A percentile compares a stretch with the other conserved stretches of the same genome.
Evolutionary conservation across 2,888 invertebrate species (phyloP).

Genomic region (Dolichopus griseipennis): DNA sequence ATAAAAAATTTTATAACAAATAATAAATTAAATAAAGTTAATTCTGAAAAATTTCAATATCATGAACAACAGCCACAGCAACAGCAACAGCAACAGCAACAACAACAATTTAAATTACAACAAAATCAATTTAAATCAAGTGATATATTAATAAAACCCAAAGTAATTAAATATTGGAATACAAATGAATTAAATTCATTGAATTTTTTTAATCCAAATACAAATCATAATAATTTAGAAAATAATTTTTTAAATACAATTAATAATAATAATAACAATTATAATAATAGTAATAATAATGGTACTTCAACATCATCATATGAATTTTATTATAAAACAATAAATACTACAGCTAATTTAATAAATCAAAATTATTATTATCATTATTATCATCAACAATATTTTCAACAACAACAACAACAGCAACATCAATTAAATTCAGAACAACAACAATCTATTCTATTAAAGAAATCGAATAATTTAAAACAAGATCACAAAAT

Average conservation of each 20-base stretch:
- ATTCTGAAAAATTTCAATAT: not conserved
- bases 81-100: not conserved
- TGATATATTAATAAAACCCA: not conserved
- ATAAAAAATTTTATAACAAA: constrained; percentile 1
- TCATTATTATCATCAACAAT: not conserved
- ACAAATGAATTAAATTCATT: not conserved
- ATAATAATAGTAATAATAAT: not conserved
- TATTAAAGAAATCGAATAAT: not conserved
- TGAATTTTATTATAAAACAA: constrained; percentile 6
- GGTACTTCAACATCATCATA: not conserved
- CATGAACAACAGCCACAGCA: not conserved
- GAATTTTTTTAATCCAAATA: not conserved
- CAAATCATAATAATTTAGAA: no score
- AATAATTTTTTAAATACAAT: no score
- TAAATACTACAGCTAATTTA: not conserved
- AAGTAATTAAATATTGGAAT: not conserved
- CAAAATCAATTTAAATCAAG: not conserved
- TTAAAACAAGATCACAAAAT: not conserved
- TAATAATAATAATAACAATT: not conserved
- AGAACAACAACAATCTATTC: not conserved
- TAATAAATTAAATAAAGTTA: constrained; percentile 2
- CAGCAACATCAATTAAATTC: not conserved
- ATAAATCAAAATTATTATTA: constrained; percentile 6
- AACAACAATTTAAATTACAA: not conserved
- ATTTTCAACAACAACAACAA: not conserved